Conservation (phyloP, 2,888 invertebrate species). For the Ophion ventricosus region DNA sequence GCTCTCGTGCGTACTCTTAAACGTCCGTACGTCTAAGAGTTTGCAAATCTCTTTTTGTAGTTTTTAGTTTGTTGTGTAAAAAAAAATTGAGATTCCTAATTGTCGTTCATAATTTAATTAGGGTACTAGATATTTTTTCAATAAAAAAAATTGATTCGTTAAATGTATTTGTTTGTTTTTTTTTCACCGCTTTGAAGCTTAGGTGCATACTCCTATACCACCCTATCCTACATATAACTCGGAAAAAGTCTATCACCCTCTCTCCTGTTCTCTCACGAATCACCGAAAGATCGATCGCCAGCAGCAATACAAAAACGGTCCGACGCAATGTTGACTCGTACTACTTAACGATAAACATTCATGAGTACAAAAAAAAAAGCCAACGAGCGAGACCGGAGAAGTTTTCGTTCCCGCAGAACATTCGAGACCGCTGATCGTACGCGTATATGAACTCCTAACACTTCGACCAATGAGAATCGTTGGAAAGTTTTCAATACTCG, state of each 20-base stretch:
- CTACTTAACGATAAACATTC: slow-evolving; percentile 9
- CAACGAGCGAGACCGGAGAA: neutral
- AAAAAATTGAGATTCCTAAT: too few relatives aligned
- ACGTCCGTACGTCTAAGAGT: too few relatives aligned
- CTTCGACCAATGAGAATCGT: neutral
- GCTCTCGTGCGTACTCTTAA: too few relatives aligned
- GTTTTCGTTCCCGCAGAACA: neutral
- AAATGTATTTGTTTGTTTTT: too few relatives aligned
- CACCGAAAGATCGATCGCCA: neutral
- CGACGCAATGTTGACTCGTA: slow-evolving; percentile 38
- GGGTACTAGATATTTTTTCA: too few relatives aligned
- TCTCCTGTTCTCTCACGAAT: neutral
- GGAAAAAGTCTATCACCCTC: slow-evolving; percentile 17
- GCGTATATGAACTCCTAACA: neutral
- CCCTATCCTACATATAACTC: too few relatives aligned
- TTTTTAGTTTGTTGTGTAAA: too few relatives aligned
- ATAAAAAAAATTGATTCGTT: too few relatives aligned
- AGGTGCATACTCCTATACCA: too few relatives aligned
- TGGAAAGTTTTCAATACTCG: neutral
- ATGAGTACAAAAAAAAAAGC: neutral
- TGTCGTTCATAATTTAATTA: too few relatives aligned
- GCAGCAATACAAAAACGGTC: neutral
- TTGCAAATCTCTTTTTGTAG: too few relatives aligned
- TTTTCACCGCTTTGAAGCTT: too few relatives aligned
- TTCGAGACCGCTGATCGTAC: neutral